phyloP scores from a whole-genome alignment of 2,113 vertebrate species.

The Pyrgilauda ruficollis region DNA sequence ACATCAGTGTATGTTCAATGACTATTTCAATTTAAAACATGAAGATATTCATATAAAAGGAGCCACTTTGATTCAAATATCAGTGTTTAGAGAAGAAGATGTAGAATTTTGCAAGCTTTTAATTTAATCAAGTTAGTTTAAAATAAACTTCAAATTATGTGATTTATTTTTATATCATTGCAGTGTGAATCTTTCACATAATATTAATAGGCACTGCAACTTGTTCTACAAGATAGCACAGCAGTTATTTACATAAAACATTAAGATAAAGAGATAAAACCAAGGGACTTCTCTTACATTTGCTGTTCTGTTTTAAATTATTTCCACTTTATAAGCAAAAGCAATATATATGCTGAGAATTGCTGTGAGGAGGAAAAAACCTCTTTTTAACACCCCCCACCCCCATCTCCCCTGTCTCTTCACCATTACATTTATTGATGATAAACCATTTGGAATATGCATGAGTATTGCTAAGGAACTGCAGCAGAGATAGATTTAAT shows the following conservation, averaged over 20 bases:
- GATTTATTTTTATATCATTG: neutral
- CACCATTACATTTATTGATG: neutral
- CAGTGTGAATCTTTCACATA: neutral
- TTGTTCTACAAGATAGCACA: neutral
- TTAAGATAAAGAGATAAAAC: neutral
- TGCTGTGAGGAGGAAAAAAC: neutral
- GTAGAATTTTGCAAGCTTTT: neutral
- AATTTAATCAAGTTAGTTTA: neutral
- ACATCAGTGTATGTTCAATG: neutral
- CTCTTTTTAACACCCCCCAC: neutral
- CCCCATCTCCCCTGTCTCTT: neutral
- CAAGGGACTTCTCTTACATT: neutral
- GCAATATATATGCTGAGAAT: neutral
- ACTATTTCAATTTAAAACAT: neutral
- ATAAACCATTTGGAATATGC: constrained; percentile 16
- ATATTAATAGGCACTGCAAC: neutral
- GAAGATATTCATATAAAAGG: neutral
- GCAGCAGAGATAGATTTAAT: constrained; percentile 55
- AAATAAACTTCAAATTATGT: neutral
- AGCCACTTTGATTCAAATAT: neutral
- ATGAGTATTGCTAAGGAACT: constrained; percentile 11
- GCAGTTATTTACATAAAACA: constrained; percentile 6
- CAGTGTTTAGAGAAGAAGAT: neutral
- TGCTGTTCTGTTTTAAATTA: neutral
- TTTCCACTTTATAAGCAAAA: neutral